Evolutionary conservation across 2,797 vertebrate species (phyloP), one percentile per base, ranked within the genome.

Genomic region (Parauchenoglanis punctatus): DNA sequence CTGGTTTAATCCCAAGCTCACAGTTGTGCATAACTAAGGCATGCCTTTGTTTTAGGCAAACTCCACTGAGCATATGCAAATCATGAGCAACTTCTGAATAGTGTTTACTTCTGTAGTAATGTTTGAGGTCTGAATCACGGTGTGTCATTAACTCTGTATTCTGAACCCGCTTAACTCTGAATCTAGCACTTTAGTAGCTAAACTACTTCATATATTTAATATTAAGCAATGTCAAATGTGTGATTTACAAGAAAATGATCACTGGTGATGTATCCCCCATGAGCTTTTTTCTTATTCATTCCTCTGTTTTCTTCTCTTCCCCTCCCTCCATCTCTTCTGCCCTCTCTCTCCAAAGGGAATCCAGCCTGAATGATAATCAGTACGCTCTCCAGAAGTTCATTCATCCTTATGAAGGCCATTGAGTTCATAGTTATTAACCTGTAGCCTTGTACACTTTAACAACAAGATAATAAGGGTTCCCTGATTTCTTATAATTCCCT

Each of bases 311-410:
- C 73, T 92, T 86, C 88, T 85, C 78, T 92, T 67, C 89, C 85
- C 56, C 65, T 85, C 85, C 61, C 63, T 88, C 46, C 84, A 82
- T 91, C 81, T 90, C 85, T 88, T 90, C 87, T 90, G 88, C 87
- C 83, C 59, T 28, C 89, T 93, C 91, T 95, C 90, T 94, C 89
- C 91, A 88, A 93, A 96, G 95, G 96, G 95, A 96, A 94, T 96
- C 96, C 95, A 96, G 95, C 93, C 94, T 96, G 95, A 96, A 93
- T 95, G 94, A 94, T 90, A 94, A 92, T 94, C 95, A 95, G 96
- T 96, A 95, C 78, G 95, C 94, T 92, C 92, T 92, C 89, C 75
- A 81, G 56, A 73, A 86, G 86, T 85, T 85, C 78, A 76, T 85
- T 88, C 52, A 23, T 82, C 78, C 70, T 68, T 58, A 82, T 67